Evolutionary conservation across 2,888 invertebrate genomes (phyloP).

Genomic region (Boloria selene): DNA sequence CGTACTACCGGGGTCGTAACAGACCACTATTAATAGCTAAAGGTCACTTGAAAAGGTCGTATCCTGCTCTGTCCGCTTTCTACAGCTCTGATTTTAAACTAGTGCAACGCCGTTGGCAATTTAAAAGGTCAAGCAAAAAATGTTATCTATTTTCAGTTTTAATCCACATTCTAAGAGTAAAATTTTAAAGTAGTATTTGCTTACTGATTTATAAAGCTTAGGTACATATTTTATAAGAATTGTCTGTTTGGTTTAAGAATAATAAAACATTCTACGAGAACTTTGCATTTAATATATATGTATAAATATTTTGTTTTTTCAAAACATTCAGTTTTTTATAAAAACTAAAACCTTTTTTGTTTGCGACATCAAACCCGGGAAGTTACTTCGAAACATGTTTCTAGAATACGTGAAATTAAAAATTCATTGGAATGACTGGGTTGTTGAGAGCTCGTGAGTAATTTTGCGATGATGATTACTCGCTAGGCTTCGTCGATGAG

Average conservation of each 20-base stretch:
- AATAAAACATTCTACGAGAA: constrained; percentile 1
- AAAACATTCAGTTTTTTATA: neutral
- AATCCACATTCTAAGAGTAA: constrained; percentile 20
- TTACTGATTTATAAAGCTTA: neutral
- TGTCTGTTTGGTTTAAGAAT: neutral
- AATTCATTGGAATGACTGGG: constrained; percentile 39
- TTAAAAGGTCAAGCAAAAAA: constrained; percentile 47
- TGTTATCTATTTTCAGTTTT: constrained; percentile 21
- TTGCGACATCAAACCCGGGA: constrained; percentile 28
- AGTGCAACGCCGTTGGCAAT: constrained; percentile 58
- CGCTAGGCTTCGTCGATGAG: constrained; percentile 58
- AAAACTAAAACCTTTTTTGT: neutral
- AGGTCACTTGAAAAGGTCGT: constrained; percentile 73
- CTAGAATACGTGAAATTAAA: constrained; percentile 40
- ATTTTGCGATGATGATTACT: constrained; percentile 53
- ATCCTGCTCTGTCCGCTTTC: constrained; percentile 75
- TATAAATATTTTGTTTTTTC: too few relatives aligned
- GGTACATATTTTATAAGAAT: neutral
- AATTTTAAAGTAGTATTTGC: constrained; percentile 18
- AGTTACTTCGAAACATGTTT: constrained; percentile 31
- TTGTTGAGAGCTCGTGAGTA: constrained; percentile 41
- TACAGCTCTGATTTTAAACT: constrained; percentile 63
- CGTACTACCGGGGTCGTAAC: constrained; percentile 66
- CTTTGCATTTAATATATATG: neutral
- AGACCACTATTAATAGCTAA: constrained; percentile 60